Evolutionary conservation across 2,797 vertebrate species (phyloP).

Genomic region (Hybognathus amarus): DNA sequence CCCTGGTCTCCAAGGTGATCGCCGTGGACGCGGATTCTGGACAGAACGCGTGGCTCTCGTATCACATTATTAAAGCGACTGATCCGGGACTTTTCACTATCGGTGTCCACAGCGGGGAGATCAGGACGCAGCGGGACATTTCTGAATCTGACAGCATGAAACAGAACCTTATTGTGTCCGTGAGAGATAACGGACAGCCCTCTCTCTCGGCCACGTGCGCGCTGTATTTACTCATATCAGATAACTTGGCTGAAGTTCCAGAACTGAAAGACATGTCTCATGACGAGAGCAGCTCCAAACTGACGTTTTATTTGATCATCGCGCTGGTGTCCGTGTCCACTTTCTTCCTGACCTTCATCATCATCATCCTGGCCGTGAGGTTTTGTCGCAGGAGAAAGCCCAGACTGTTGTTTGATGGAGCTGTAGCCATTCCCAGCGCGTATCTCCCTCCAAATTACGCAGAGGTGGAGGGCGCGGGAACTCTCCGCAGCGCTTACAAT

Average conservation of each 20-base stretch:
- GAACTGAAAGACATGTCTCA: conserved; percentile 19
- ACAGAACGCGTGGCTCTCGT: neutral
- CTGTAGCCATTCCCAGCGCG: too few relatives aligned
- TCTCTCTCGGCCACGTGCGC: neutral
- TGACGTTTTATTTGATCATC: too few relatives aligned
- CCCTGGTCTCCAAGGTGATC: conserved; percentile 43
- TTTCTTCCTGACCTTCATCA: too few relatives aligned
- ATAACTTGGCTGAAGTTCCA: conserved; percentile 21
- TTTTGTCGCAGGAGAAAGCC: too few relatives aligned
- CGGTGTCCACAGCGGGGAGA: conserved; percentile 20
- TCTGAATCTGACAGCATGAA: conserved; percentile 59
- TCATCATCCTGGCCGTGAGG: too few relatives aligned
- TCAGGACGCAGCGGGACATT: conserved; percentile 16
- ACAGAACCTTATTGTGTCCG: conserved; percentile 61
- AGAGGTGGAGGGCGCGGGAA: too few relatives aligned
- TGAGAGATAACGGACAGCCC: conserved; percentile 57
- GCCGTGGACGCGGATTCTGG: conserved; percentile 30
- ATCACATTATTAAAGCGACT: conserved; percentile 1
- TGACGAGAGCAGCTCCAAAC: too few relatives aligned
- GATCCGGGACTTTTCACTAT: conserved; percentile 21
- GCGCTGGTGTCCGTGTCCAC: too few relatives aligned
- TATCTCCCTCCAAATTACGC: too few relatives aligned
- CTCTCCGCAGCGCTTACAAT: too few relatives aligned
- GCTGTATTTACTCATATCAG: conserved; percentile 5
- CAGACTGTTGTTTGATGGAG: too few relatives aligned